Evolutionary conservation across 2,113 vertebrate genomes (phyloP), one percentile per base, ranked within the genome.

Genomic region (Setophaga kirtlandii): DNA sequence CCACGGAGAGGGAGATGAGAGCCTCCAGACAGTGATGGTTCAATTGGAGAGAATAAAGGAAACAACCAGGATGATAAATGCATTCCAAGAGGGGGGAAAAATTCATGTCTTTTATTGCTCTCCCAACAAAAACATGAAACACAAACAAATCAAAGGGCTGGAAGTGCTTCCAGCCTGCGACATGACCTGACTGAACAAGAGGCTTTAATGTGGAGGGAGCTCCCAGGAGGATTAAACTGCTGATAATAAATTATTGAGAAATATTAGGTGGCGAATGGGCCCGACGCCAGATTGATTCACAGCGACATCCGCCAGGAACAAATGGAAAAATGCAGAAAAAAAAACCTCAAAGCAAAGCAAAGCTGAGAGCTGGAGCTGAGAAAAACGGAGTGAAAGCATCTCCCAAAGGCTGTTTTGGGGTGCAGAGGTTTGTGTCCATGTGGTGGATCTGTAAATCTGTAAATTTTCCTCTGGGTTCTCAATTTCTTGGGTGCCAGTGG

Each of bases 191-290:
- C 87, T 96, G 83, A 83, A 60, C 75, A 94, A 91, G 87, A 31
- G 89, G 55, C 63, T 93, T 77, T 87, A 94, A 96, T 62, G 90
- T 70, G 76, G 28, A 96, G 49, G 60, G 49, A 95, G 94, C 84
- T 93, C 96, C 78, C 81, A 3, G 6, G 68, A 59, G 93, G 82
- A 78, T 89, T 67, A 75, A 96, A 87, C 44, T 10, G 4, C 92
- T 92, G 95, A 93, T 91, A 83, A 92, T 97, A 94, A 96, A 96
- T 97, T 97, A 96, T 94, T 93, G 89, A 97, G 96, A 96, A 93
- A 96, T 95, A 96, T 96, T 92, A 95, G 89, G 89, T 52, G 8
- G 82, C 0, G 14, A 93, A 81, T 11, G 67, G 92, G 77, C 92
- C 83, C 33, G 41, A 49, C 1, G 27, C 87, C 60, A 80, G 94